phyloP scores from a whole-genome alignment of 2,888 invertebrate species.

The Perithous albicinctus region DNA sequence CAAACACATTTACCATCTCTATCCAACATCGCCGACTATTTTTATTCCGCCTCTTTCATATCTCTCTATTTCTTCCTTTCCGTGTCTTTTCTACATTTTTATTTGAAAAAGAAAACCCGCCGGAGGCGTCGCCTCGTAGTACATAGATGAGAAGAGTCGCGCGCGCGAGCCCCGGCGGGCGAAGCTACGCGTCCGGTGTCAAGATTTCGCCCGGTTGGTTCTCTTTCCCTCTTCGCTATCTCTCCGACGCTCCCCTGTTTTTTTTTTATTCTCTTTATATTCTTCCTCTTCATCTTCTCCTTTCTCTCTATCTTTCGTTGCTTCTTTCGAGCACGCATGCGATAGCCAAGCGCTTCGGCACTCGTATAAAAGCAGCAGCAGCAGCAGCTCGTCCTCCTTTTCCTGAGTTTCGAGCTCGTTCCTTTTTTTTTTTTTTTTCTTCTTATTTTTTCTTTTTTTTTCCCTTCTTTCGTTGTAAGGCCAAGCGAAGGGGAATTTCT shows the following conservation, averaged over 20 bases:
- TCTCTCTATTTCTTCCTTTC: neutral
- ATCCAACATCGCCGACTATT: neutral
- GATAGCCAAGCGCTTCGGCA: conserved; percentile 18
- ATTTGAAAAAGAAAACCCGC: conserved; percentile 19
- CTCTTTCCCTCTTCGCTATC: conserved; percentile 43
- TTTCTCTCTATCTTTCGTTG: conserved; percentile 15
- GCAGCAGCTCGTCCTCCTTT: conserved; percentile 48
- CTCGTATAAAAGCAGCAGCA: conserved; percentile 14
- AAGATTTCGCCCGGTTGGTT: conserved; percentile 60
- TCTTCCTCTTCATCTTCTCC: neutral
- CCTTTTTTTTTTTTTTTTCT: conserved; percentile 36
- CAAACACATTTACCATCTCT: too few relatives aligned
- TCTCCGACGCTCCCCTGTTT: conserved; percentile 32
- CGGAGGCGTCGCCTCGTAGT: conserved; percentile 46
- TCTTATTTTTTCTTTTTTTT: too few relatives aligned
- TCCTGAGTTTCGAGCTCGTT: conserved; percentile 43
- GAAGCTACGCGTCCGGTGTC: conserved; percentile 62
- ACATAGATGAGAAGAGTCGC: conserved; percentile 37
- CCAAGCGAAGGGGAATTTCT: conserved; percentile 59
- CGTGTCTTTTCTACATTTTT: conserved; percentile 9
- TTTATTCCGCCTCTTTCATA: neutral
- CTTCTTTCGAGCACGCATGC: conserved; percentile 42
- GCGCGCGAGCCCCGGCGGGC: conserved; percentile 18
- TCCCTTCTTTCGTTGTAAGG: conserved; percentile 43
- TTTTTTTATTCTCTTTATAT: too few relatives aligned